Evolutionary conservation across 2,113 vertebrate genomes (phyloP).

Genomic region (Gasterosteus aculeatus): DNA sequence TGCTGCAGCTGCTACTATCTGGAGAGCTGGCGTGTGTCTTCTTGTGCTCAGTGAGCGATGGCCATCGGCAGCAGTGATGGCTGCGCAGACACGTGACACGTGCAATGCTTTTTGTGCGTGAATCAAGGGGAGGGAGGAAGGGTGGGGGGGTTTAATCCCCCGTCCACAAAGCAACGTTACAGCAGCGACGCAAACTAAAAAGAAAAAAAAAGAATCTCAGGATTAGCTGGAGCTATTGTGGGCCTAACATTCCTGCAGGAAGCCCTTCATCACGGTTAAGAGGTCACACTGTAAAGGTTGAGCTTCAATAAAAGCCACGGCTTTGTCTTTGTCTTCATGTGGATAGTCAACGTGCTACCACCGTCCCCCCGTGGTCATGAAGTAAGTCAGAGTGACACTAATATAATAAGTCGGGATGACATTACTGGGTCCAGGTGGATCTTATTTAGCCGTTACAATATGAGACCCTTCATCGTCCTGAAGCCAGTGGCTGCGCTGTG

Average conservation of each 20-base stretch:
- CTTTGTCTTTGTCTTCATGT: slow-evolving; percentile 58
- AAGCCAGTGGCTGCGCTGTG: not conserved
- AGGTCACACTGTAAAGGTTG: slow-evolving; percentile 67
- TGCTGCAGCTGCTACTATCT: slow-evolving; percentile 41
- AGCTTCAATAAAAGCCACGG: slow-evolving; percentile 50
- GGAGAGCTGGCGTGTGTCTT: slow-evolving; percentile 29
- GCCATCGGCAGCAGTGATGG: slow-evolving; percentile 1
- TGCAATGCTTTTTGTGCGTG: slow-evolving; percentile 14
- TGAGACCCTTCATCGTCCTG: not conserved
- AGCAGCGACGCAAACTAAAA: not conserved
- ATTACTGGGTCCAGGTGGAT: too few relatives aligned
- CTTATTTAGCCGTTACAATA: not conserved
- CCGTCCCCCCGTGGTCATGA: slow-evolving; percentile 6
- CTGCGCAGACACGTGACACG: slow-evolving; percentile 6
- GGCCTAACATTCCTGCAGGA: slow-evolving; percentile 62
- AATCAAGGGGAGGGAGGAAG: not conserved
- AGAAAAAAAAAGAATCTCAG: slow-evolving; percentile 40
- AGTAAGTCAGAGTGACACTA: not conserved
- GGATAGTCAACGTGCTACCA: slow-evolving; percentile 28
- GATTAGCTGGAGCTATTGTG: slow-evolving; percentile 70
- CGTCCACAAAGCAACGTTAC: slow-evolving; percentile 23
- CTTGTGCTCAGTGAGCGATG: slow-evolving; percentile 8
- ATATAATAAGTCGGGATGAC: too few relatives aligned
- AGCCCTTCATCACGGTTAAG: slow-evolving; percentile 71
- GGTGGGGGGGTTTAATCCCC: not conserved